Evolutionary conservation across 2,113 vertebrate genomes (phyloP).

Genomic region (Protobothrops flavoviridis): DNA sequence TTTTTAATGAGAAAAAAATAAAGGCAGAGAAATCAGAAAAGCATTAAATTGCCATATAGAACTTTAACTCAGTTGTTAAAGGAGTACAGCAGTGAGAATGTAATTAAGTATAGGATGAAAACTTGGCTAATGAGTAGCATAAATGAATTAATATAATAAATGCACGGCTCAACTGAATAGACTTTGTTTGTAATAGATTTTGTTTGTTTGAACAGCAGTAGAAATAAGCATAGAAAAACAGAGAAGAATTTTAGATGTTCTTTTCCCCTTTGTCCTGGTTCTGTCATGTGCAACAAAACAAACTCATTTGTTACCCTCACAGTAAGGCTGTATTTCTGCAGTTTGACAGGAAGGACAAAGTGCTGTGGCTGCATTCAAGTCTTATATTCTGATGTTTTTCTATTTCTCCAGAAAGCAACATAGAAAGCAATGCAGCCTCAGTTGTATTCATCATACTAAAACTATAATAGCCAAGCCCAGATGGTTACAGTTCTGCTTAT

Average conservation of each 20-base stretch:
- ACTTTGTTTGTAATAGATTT: not conserved
- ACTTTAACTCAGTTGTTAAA: not conserved
- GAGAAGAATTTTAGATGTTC: conserved; percentile 42
- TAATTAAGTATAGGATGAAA: not conserved
- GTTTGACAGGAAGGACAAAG: conserved; percentile 42
- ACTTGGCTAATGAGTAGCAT: not conserved
- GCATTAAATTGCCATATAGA: not conserved
- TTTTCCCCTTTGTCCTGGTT: conserved; percentile 52
- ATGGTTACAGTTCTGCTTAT: conserved; percentile 46
- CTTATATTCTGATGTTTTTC: conserved; percentile 48
- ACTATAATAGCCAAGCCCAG: conserved; percentile 2
- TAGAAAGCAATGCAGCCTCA: conserved; percentile 41
- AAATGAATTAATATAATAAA: not conserved
- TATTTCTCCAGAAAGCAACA: conserved; percentile 47
- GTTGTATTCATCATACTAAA: conserved; percentile 44
- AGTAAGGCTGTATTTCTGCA: conserved; percentile 51
- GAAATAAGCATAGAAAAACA: conserved; percentile 19
- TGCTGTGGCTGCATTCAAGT: conserved; percentile 11
- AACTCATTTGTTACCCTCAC: conserved; percentile 56
- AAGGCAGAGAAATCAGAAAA: not conserved
- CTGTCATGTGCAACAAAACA: conserved; percentile 61
- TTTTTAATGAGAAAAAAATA: not conserved
- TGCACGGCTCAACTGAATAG: not conserved
- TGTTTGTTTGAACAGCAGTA: not conserved
- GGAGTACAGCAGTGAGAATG: not conserved